A percentile compares a stretch with the other conserved stretches of the same genome.
phyloP scores from a whole-genome alignment of 2,797 vertebrate species.

The Enteromius radiatus region DNA sequence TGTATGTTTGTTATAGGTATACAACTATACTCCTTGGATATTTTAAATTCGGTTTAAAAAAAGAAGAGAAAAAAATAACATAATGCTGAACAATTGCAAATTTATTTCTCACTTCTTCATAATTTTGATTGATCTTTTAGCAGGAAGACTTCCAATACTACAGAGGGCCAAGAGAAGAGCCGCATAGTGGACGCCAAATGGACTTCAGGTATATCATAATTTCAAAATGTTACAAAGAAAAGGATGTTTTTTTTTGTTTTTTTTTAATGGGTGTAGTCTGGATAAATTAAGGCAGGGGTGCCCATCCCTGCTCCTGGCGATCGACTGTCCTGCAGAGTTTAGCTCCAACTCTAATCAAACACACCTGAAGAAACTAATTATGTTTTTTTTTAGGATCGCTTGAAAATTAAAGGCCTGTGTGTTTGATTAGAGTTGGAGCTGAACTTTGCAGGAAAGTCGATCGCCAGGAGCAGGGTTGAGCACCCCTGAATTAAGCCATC shows the following conservation, averaged over 20 bases:
- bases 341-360: no score
- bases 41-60: neutral
- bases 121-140: conserved; percentile 50
- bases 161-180: conserved; percentile 76
- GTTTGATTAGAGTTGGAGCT: no score
- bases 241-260: neutral
- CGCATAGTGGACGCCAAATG: conserved; percentile 69
- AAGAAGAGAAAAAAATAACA: neutral
- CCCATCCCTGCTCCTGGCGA: no score
- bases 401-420: no score
- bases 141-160: conserved; percentile 76
- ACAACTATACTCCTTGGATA: neutral
- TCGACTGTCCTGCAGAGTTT: no score
- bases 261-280: neutral
- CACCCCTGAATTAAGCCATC: neutral
- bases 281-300: neutral
- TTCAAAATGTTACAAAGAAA: neutral
- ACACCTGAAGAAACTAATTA: no score
- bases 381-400: no score
- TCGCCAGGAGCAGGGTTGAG: no score
- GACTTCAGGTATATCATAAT: conserved; percentile 75
- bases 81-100: neutral
- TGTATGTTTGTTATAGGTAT: neutral
- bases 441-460: no score
- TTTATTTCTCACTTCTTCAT: neutral